Evolutionary conservation across 1,140 invertebrate genomes (phyloP).

Genomic region (Stegodyphus mimosarum): DNA sequence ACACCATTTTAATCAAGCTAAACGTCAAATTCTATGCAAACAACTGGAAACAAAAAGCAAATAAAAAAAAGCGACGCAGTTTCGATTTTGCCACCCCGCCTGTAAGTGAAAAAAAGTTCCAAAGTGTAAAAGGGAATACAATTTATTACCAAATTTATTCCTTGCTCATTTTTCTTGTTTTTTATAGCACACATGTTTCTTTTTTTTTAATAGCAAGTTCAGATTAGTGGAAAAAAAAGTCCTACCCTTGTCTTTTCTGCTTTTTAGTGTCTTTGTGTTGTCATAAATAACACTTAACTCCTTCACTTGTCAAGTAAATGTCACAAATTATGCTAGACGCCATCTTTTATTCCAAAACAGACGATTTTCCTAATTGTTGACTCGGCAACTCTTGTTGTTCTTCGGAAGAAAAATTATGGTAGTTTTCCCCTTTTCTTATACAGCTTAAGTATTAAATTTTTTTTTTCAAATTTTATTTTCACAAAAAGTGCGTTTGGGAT

Average conservation of each 20-base stretch:
- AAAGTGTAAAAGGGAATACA: background rate
- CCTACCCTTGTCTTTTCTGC: background rate
- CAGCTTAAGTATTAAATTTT: no score
- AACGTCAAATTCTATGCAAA: background rate
- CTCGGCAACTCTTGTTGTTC: no score
- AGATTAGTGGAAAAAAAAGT: background rate
- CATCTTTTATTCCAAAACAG: background rate
- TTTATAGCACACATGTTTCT: background rate
- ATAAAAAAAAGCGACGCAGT: background rate
- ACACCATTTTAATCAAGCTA: background rate
- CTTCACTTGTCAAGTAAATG: background rate
- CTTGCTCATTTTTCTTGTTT: background rate
- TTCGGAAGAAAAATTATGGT: no score
- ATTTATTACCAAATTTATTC: background rate
- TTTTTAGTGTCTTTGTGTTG: background rate
- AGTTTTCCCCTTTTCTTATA: no score
- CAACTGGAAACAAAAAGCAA: background rate
- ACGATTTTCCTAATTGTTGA: background rate
- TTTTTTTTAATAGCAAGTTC: background rate
- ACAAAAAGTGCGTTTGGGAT: no score
- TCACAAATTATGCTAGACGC: background rate
- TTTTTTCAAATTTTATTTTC: no score
- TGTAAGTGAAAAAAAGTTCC: background rate
- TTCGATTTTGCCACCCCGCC: background rate
- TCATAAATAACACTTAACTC: background rate